A percentile compares a stretch with the other conserved stretches of the same genome.
phyloP scores from a whole-genome alignment of 2,888 invertebrate species.

The Platynereis dumerilii region DNA sequence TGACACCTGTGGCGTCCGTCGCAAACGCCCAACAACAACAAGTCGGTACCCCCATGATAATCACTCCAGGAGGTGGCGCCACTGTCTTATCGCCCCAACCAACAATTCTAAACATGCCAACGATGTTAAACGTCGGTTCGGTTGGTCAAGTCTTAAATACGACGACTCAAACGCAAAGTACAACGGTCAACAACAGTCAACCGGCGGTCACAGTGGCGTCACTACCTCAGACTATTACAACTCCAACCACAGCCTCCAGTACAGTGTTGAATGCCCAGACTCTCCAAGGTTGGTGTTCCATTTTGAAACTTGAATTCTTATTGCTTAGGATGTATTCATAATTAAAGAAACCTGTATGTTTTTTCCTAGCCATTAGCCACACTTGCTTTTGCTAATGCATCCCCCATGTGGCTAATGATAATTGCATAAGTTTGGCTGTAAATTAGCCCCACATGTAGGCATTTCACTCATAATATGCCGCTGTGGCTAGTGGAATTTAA shows the following conservation, averaged over 20 bases:
- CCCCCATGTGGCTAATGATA: too few species aligned
- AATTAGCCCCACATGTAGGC: too few species aligned
- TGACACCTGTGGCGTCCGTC: neutral
- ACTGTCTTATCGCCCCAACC: constrained; percentile 5
- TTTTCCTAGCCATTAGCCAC: too few species aligned
- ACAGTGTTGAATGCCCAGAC: neutral
- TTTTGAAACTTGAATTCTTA: too few species aligned
- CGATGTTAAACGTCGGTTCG: too few species aligned
- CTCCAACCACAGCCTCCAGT: constrained; percentile 7
- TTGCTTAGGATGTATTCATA: neutral
- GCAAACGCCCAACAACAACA: neutral
- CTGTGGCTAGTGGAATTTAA: too few species aligned
- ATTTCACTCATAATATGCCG: too few species aligned
- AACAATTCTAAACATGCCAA: constrained; percentile 14
- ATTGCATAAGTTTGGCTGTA: too few species aligned
- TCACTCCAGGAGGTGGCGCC: neutral
- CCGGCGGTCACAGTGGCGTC: neutral
- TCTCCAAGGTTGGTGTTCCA: neutral
- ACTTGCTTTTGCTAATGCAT: too few species aligned
- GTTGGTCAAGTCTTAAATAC: too few species aligned
- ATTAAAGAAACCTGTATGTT: neutral
- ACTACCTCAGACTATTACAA: neutral
- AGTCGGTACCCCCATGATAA: constrained; percentile 14
- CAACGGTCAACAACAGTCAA: too few species aligned
- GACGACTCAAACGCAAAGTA: too few species aligned